A percentile compares a stretch with the other conserved stretches of the same genome.
Evolutionary conservation across 1,140 invertebrate species (phyloP).

Genomic region (Drosophila nikananu): DNA sequence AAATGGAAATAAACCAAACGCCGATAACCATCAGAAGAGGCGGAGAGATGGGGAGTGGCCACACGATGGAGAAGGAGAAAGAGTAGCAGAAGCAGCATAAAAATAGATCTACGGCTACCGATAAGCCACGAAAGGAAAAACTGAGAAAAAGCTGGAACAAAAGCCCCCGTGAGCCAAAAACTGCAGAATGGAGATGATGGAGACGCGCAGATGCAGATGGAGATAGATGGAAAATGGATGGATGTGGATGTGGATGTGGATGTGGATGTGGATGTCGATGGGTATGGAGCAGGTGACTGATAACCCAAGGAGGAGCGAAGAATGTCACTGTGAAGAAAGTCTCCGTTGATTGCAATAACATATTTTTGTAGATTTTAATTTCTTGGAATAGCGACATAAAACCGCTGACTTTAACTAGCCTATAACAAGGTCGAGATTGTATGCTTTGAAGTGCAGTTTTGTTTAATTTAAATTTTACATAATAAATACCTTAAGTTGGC

Average conservation of each 20-base stretch:
- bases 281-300: constrained; percentile 43
- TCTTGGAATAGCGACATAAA: no score
- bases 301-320: constrained; percentile 10
- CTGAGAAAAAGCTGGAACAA: constrained; percentile 58
- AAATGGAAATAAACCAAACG: constrained; percentile 80
- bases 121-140: constrained; percentile 63
- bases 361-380: no score
- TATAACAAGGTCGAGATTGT: no score
- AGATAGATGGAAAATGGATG: constrained; percentile 19
- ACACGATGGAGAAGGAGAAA: constrained; percentile 15
- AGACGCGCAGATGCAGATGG: constrained; percentile 28
- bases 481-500: not conserved
- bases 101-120: constrained; percentile 73
- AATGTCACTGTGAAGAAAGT: constrained; percentile 20
- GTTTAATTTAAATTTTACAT: not conserved
- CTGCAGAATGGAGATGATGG: constrained; percentile 35
- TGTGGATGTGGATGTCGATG: constrained; percentile 24
- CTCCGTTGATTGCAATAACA: no score
- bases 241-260: constrained; percentile 10
- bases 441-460: not conserved
- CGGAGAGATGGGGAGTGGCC: constrained; percentile 37
- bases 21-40: constrained; percentile 61
- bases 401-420: no score
- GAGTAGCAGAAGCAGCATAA: constrained; percentile 66
- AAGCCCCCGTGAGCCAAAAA: constrained; percentile 57